Conservation (phyloP, 2,797 vertebrate species). For the Anisognathus igniventris region DNA sequence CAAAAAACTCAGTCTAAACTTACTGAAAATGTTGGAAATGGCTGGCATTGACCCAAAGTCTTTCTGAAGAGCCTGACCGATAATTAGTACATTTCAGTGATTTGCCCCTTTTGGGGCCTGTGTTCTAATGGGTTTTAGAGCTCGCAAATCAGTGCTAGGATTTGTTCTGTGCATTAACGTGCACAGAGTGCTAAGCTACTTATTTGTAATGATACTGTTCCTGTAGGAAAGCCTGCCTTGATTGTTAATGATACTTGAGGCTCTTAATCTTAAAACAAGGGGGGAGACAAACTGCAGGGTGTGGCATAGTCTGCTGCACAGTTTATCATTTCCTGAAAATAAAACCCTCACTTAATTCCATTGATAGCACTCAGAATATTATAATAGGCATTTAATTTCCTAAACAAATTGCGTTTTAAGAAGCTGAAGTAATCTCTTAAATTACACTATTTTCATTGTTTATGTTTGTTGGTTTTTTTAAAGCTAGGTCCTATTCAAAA, state of each 20-base stretch:
- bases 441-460: conserved; percentile 18
- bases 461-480: background rate
- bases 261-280: conserved; percentile 48
- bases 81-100: conserved; percentile 48
- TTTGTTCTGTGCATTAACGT: conserved; percentile 55
- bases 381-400: conserved; percentile 40
- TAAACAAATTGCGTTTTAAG: background rate
- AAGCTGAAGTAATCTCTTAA: background rate
- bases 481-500: background rate
- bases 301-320: conserved; percentile 5
- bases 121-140: conserved; percentile 21
- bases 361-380: conserved; percentile 35
- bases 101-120: conserved; percentile 17
- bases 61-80: background rate
- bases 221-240: conserved; percentile 49
- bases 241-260: conserved; percentile 61
- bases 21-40: conserved; percentile 17
- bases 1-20: conserved; percentile 11
- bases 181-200: conserved; percentile 51
- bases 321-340: conserved; percentile 26
- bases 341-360: conserved; percentile 40
- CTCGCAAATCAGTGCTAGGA: conserved; percentile 24
- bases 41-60: conserved; percentile 19
- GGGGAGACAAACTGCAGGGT: conserved; percentile 40
- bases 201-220: conserved; percentile 55